Conservation (phyloP, 2,113 vertebrate genomes). For the Gadus chalcogrammus region DNA sequence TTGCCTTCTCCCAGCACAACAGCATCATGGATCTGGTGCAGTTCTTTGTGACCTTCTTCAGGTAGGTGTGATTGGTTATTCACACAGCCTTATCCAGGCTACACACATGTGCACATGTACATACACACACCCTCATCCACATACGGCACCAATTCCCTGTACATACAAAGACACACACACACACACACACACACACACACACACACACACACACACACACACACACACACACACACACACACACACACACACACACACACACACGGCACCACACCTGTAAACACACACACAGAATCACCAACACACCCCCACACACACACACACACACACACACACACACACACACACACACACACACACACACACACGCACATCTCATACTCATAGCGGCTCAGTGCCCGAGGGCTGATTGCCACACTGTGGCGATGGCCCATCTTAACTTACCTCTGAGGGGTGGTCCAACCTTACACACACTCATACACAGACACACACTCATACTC, state of each 20-base stretch:
- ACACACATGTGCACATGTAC: too few species aligned
- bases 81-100: background rate
- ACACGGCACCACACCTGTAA: too few species aligned
- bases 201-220: background rate
- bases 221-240: background rate
- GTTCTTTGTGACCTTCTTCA: constrained; percentile 95
- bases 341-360: background rate
- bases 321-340: background rate
- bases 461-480: too few species aligned
- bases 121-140: too few species aligned
- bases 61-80: constrained; percentile 58
- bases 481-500: too few species aligned
- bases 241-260: too few species aligned
- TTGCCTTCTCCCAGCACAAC: constrained; percentile 91
- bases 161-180: background rate
- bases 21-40: constrained; percentile 96
- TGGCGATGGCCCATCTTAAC: too few species aligned
- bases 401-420: too few species aligned
- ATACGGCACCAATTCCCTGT: background rate
- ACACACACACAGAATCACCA: too few species aligned
- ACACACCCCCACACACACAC: background rate
- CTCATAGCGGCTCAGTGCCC: too few species aligned
- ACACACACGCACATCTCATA: background rate
- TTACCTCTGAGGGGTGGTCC: too few species aligned
- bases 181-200: background rate